Conservation (phyloP, 2,888 invertebrate species). For the Plemyria rubiginata region DNA sequence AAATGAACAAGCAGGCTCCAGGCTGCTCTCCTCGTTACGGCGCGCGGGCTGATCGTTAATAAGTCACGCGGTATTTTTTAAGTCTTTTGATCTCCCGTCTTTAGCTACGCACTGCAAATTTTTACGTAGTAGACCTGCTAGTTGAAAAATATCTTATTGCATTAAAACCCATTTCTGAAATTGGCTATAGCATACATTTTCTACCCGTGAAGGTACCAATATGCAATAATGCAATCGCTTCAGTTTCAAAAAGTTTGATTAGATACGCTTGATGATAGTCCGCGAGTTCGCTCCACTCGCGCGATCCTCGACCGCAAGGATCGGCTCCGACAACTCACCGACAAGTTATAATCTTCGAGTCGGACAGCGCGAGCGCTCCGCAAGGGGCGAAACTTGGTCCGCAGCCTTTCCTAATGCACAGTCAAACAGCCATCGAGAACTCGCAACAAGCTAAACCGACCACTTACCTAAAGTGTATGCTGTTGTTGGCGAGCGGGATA, state of each 20-base stretch:
- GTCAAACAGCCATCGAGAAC: conserved; percentile 21
- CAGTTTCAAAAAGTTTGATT: background rate
- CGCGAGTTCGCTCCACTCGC: background rate
- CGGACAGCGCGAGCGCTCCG: conserved; percentile 9
- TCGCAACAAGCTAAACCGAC: conserved; percentile 24
- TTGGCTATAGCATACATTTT: too few relatives aligned
- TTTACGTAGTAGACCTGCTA: too few relatives aligned
- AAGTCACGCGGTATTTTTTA: too few relatives aligned
- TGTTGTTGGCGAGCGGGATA: conserved; percentile 6
- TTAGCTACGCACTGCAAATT: too few relatives aligned
- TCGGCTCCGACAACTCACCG: background rate
- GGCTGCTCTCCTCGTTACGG: too few relatives aligned
- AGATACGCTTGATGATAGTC: background rate
- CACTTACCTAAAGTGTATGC: conserved; percentile 24
- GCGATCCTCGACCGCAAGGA: background rate
- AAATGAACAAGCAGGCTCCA: too few relatives aligned
- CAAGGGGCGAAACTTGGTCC: conserved; percentile 19
- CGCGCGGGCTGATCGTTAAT: too few relatives aligned
- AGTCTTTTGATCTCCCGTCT: too few relatives aligned
- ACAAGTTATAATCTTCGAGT: conserved; percentile 12
- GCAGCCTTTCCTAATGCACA: conserved; percentile 13
- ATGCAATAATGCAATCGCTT: background rate
- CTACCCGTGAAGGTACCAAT: background rate
- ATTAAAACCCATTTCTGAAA: too few relatives aligned
- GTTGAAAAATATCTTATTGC: too few relatives aligned